Evolutionary conservation across 1,140 invertebrate species (phyloP).

Genomic region (Musca domestica): DNA sequence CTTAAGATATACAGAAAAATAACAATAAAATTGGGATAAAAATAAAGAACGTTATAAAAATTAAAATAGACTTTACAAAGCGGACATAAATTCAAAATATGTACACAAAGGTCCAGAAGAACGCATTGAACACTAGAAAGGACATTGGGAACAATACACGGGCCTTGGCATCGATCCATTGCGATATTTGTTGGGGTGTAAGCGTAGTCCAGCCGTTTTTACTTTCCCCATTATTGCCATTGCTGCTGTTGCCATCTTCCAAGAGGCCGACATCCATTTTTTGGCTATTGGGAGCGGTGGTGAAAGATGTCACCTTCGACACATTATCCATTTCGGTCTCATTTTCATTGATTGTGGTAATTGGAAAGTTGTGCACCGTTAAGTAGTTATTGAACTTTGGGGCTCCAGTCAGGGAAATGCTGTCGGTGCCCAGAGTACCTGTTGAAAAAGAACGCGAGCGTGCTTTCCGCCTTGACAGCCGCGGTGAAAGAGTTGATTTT

Average conservation of each 20-base stretch:
- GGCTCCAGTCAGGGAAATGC: not conserved
- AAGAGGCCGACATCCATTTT: constrained; percentile 5
- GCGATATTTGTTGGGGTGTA: constrained; percentile 81
- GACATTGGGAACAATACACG: constrained; percentile 73
- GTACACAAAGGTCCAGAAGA: constrained; percentile 81
- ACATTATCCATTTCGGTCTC: constrained; percentile 23
- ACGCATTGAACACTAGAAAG: constrained; percentile 78
- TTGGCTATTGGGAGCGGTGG: not conserved
- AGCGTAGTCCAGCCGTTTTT: constrained; percentile 70
- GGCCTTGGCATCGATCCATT: constrained; percentile 77
- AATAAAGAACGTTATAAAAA: too few species aligned
- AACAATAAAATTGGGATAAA: too few species aligned
- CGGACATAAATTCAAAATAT: constrained; percentile 37
- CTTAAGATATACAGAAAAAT: too few species aligned
- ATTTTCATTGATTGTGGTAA: constrained; percentile 43
- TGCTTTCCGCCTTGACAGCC: constrained; percentile 67
- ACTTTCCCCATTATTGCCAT: constrained; percentile 10
- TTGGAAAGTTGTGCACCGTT: constrained; percentile 44
- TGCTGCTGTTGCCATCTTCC: constrained; percentile 1
- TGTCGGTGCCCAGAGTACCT: not conserved
- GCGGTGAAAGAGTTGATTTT: constrained; percentile 77
- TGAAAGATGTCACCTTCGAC: constrained; percentile 13
- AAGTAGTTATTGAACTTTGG: constrained; percentile 41
- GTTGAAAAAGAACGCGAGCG: constrained; percentile 70
- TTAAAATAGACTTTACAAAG: too few species aligned